Evolutionary conservation across 2,797 vertebrate species (phyloP), one percentile per base, ranked within the genome.

Genomic region (Allobates femoralis): DNA sequence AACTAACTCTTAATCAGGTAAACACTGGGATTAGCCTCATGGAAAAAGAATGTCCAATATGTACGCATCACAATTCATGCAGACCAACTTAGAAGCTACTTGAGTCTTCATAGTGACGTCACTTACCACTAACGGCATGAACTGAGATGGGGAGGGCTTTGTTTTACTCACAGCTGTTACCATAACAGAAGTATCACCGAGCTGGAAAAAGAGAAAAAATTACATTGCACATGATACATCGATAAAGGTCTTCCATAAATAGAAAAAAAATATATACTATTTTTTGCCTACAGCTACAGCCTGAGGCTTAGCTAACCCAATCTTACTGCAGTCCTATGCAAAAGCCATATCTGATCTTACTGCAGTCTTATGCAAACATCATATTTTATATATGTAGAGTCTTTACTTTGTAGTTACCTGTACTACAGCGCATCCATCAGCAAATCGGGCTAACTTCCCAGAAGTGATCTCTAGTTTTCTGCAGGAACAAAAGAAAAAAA

Each of bases 91-190:
- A 53, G 51, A 18, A 18, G 51, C 1, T 53, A 2, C 14, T 32
- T 30, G 18, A 5, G 18, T 66, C 32, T 28, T 32, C 1, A 6
- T 1, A 37, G 32, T 34, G 18, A 67, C 30, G 11, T 32, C 15
- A 96, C 98, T 90, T 93, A 99, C 98, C 94, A 99, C 97, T 66
- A 99, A 94, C 5, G 98, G 98, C 97, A 99, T 96, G 88, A 99
- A 99, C 89, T 97, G 97, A 79, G 97, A 95, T 0, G 94, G 85
- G 80, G 97, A 95, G 7, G 98, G 96, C 90, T 96, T 99, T 83
- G 94, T 97, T 93, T 96, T 99, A 93, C 98, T 99, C 90, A 99
- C 98, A 5, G 97, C 96, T 19, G 98, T 99, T 87, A 98, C 98
- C 98, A 99, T 98, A 80, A 99, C 98, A 15, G 97, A 96, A 10